These are phyloP conservation scores for Coilia nasus DNA, from an alignment of 2,797 vertebrate species.

Conservation along the genomic window DNA sequence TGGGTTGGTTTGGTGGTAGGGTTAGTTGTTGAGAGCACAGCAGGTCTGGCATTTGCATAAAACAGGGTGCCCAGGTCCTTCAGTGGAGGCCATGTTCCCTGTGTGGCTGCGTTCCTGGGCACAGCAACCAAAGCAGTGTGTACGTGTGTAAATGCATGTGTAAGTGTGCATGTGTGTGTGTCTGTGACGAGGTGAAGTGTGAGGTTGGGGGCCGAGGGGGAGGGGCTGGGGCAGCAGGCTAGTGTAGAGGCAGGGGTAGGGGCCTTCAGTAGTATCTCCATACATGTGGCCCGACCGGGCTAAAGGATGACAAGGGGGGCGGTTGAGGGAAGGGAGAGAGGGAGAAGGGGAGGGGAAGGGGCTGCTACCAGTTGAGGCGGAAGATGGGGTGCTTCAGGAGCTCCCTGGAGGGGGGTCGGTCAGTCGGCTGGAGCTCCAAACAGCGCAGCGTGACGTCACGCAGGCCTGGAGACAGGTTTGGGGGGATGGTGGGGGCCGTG, in stretches of 20 bases:
- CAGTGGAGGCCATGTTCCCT: slow-evolving; percentile 64
- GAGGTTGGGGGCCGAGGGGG: neutral
- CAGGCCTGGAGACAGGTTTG: slow-evolving; percentile 83
- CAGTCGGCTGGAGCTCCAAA: slow-evolving; percentile 87
- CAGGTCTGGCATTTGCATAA: neutral
- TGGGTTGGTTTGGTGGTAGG: too few species aligned
- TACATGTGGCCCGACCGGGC: slow-evolving; percentile 44
- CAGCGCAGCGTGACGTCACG: slow-evolving; percentile 88
- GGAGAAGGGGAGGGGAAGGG: slow-evolving; percentile 53
- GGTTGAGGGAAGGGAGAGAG: slow-evolving; percentile 24
- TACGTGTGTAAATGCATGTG: neutral
- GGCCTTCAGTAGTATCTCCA: slow-evolving; percentile 70
- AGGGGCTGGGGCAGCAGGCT: slow-evolving; percentile 53
- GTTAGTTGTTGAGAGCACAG: neutral
- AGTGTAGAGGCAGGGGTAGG: slow-evolving; percentile 31
- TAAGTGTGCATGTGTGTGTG: neutral
- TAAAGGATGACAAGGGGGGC: slow-evolving; percentile 19
- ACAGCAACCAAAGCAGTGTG: neutral
- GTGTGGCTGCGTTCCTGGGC: slow-evolving; percentile 50
- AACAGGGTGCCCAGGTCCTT: neutral
- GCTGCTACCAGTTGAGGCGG: slow-evolving; percentile 82
- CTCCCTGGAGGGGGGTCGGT: slow-evolving; percentile 84
- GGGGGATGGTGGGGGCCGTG: slow-evolving; percentile 83
- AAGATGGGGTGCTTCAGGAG: slow-evolving; percentile 89
- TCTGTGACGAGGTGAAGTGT: neutral